phyloP scores from a whole-genome alignment of 1,140 invertebrate species.

The Elysia chlorotica region DNA sequence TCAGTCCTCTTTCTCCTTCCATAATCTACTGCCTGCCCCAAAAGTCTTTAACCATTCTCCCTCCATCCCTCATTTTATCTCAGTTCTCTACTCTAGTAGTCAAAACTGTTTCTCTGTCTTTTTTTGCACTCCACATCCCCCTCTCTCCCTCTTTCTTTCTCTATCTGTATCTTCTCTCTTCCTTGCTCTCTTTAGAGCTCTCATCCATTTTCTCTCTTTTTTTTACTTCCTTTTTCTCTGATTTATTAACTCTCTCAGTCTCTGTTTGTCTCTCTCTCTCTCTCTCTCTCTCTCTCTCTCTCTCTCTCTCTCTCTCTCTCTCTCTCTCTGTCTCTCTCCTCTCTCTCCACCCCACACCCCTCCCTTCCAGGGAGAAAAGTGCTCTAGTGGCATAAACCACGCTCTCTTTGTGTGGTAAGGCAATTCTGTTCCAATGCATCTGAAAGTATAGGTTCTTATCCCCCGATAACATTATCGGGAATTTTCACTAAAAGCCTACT shows the following conservation, averaged over 20 bases:
- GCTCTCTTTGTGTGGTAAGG: background rate
- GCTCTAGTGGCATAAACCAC: background rate
- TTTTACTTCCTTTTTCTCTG: slow-evolving; percentile 3
- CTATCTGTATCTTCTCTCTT: no score
- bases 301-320: slow-evolving; percentile 24
- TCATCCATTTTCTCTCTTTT: slow-evolving; percentile 1
- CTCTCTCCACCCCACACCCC: slow-evolving; percentile 66
- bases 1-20: background rate
- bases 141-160: no score
- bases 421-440: background rate
- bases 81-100: no score
- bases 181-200: background rate
- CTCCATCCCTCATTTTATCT: no score
- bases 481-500: background rate
- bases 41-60: background rate
- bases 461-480: background rate
- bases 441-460: no score
- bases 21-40: background rate
- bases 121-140: no score
- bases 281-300: slow-evolving; percentile 24
- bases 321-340: slow-evolving; percentile 52
- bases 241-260: slow-evolving; percentile 19
- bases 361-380: background rate
- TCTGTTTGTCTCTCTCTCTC: slow-evolving; percentile 33
- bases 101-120: no score